Evolutionary conservation across 2,888 invertebrate species (phyloP).

Genomic region (Cataglyphis albicans): DNA sequence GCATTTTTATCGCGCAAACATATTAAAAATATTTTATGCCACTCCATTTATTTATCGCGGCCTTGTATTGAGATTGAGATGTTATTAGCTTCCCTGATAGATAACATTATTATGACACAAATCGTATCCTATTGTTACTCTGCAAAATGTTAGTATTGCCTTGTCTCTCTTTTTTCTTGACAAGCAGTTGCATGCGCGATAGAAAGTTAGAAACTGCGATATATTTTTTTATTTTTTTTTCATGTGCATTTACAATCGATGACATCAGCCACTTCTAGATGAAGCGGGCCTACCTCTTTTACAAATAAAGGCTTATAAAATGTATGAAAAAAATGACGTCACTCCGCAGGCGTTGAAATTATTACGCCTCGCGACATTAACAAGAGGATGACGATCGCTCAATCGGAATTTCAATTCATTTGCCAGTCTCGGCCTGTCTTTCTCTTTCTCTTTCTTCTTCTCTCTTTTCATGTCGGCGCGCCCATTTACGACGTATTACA

Average conservation of each 20-base stretch:
- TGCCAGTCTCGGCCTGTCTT: conserved; percentile 18
- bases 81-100: conserved; percentile 52
- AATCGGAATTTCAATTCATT: conserved; percentile 54
- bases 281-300: conserved; percentile 19
- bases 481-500: conserved; percentile 50
- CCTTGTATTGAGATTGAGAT: conserved; percentile 32
- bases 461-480: conserved; percentile 34
- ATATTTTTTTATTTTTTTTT: background rate
- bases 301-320: background rate
- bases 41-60: conserved; percentile 27
- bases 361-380: conserved; percentile 15
- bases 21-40: conserved; percentile 32
- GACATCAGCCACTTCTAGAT: conserved; percentile 41
- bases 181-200: conserved; percentile 7
- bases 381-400: conserved; percentile 43
- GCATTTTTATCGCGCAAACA: conserved; percentile 26
- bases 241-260: conserved; percentile 31
- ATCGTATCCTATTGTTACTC: conserved; percentile 28
- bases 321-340: conserved; percentile 40
- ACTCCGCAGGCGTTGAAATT: background rate
- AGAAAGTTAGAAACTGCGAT: conserved; percentile 30
- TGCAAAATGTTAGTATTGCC: conserved; percentile 24
- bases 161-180: conserved; percentile 21
- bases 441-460: conserved; percentile 14
- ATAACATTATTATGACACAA: conserved; percentile 48